A percentile compares a stretch with the other conserved stretches of the same genome.
Conservation (phyloP, 53 echinoderm and acorn worm species). For the Paracentrotus lividus region DNA sequence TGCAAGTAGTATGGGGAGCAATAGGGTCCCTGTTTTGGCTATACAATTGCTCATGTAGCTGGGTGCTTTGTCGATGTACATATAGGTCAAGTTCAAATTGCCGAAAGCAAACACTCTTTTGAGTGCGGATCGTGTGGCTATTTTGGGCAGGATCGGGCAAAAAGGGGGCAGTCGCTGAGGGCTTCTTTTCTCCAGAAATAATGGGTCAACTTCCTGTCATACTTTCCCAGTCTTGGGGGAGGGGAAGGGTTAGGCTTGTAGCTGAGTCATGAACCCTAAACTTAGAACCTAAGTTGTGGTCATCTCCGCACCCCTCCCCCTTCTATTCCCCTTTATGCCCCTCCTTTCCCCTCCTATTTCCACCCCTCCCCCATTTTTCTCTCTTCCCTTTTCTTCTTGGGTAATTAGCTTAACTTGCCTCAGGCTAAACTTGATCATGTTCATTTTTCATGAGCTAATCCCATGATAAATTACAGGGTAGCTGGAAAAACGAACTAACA, state of each 20-base stretch:
- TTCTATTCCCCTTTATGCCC: not conserved
- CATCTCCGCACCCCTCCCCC: not conserved
- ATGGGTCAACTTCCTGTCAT: conserved; percentile 33
- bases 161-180: conserved; percentile 1
- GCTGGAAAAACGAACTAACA: not conserved
- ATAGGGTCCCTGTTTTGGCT: not conserved
- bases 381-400: not conserved
- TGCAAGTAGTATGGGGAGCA: not conserved
- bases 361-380: not conserved
- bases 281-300: not conserved
- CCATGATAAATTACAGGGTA: not conserved
- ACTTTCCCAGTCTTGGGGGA: not conserved
- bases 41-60: not conserved
- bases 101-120: conserved; percentile 7
- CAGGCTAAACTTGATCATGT: not conserved
- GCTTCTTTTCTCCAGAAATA: not conserved
- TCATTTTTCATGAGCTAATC: conserved; percentile 19
- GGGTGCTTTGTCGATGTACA: not conserved
- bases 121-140: conserved; percentile 20
- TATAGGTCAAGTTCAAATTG: conserved; percentile 35
- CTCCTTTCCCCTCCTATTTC: not conserved
- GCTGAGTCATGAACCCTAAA: conserved; percentile 23
- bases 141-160: conserved; percentile 2
- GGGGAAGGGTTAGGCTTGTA: not conserved
- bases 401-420: conserved; percentile 39